Evolutionary conservation across 2,888 invertebrate genomes (phyloP).

Genomic region (Steinernema hermaphroditum): DNA sequence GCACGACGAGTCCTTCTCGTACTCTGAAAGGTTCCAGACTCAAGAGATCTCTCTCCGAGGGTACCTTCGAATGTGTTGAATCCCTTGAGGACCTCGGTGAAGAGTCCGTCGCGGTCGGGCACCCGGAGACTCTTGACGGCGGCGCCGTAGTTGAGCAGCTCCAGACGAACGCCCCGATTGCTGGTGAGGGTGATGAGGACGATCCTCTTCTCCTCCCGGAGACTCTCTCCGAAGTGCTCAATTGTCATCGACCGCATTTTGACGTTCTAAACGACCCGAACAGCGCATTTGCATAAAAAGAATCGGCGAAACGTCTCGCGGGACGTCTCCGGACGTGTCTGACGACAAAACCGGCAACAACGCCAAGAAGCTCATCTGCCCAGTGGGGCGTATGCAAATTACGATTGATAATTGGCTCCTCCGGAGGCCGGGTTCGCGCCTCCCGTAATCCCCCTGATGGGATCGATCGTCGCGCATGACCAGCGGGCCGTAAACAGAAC

Average conservation of each 20-base stretch:
- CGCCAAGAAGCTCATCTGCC: conserved; percentile 23
- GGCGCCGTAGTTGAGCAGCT: conserved; percentile 22
- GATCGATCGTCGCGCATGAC: conserved; percentile 1
- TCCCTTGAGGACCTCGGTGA: conserved; percentile 9
- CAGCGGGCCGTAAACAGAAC: conserved; percentile 8
- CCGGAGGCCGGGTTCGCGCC: neutral
- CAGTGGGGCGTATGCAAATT: conserved; percentile 29
- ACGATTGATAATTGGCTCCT: conserved; percentile 20
- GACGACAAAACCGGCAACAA: neutral
- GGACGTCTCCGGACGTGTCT: neutral
- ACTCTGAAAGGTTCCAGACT: neutral
- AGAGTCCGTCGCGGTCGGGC: conserved; percentile 17
- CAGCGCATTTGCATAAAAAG: too few species aligned
- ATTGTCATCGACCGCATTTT: conserved; percentile 9
- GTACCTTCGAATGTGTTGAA: conserved; percentile 16
- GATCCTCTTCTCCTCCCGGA: conserved; percentile 3
- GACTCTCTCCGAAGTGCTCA: neutral
- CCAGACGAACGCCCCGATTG: conserved; percentile 2
- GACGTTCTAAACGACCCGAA: too few species aligned
- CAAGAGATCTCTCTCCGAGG: neutral
- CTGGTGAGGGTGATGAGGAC: conserved; percentile 12
- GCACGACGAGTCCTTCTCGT: conserved; percentile 3
- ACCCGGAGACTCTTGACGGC: neutral
- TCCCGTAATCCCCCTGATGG: neutral
- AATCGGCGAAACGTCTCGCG: neutral